Evolutionary conservation across 2,888 invertebrate genomes (phyloP).

Genomic region (Agriopis leucophaearia): DNA sequence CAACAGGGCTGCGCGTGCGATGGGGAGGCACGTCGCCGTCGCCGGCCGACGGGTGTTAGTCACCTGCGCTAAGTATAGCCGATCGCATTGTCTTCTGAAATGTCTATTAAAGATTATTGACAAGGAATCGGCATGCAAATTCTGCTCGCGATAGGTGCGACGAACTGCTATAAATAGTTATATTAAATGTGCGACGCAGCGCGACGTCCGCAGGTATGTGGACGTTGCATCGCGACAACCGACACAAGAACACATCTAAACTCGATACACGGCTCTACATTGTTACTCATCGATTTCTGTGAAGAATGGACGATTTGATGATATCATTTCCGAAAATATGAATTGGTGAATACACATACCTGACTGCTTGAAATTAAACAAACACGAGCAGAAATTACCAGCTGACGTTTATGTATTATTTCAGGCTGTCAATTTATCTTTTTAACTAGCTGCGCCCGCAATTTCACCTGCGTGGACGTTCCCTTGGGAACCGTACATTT

Average conservation of each 20-base stretch:
- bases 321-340: slow-evolving; percentile 43
- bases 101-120: slow-evolving; percentile 87
- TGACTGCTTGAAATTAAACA: slow-evolving; percentile 18
- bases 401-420: slow-evolving; percentile 23
- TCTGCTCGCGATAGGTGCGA: slow-evolving; percentile 82
- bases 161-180: slow-evolving; percentile 77
- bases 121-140: slow-evolving; percentile 85
- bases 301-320: slow-evolving; percentile 35
- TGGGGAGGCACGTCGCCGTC: slow-evolving; percentile 55
- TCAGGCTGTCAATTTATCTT: slow-evolving; percentile 4
- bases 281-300: slow-evolving; percentile 39
- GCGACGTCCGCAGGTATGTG: slow-evolving; percentile 66
- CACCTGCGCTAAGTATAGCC: slow-evolving; percentile 82
- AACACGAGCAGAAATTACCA: slow-evolving; percentile 16
- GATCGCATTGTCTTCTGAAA: slow-evolving; percentile 86
- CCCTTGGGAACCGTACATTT: too few relatives aligned
- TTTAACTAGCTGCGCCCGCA: neutral
- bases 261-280: slow-evolving; percentile 28
- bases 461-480: too few relatives aligned
- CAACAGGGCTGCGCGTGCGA: slow-evolving; percentile 76
- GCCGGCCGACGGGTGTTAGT: slow-evolving; percentile 76
- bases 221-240: slow-evolving; percentile 47
- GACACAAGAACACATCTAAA: slow-evolving; percentile 36
- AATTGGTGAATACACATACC: slow-evolving; percentile 10
- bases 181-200: slow-evolving; percentile 76